phyloP scores from a whole-genome alignment of 1,140 invertebrate genomes.

The Drosophila busckii region DNA sequence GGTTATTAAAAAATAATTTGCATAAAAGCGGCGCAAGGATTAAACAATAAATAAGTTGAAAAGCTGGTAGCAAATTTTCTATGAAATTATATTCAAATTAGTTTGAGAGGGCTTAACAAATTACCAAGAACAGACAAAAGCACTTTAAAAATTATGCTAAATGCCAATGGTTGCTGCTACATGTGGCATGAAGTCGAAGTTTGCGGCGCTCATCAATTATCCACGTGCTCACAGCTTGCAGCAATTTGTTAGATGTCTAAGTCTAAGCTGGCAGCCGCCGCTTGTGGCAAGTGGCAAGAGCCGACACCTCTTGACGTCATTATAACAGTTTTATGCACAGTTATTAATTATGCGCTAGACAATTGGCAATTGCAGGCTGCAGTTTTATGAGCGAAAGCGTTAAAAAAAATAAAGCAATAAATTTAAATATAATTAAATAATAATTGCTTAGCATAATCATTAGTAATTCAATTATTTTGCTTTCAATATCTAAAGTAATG shows the following conservation, averaged over 20 bases:
- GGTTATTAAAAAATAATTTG: slow-evolving; percentile 75
- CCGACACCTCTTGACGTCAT: slow-evolving; percentile 60
- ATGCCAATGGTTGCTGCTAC: slow-evolving; percentile 25
- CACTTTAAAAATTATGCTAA: slow-evolving; percentile 64
- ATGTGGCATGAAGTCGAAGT: slow-evolving; percentile 24
- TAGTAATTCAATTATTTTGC: too few species aligned
- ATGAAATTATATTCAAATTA: slow-evolving; percentile 78
- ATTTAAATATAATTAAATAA: too few species aligned
- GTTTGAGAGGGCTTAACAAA: slow-evolving; percentile 59
- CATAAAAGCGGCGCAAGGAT: slow-evolving; percentile 67
- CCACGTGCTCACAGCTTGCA: slow-evolving; percentile 58
- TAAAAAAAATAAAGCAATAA: too few species aligned
- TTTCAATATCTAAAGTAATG: too few species aligned
- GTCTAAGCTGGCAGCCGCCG: slow-evolving; percentile 1
- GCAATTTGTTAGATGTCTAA: slow-evolving; percentile 66
- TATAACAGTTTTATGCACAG: slow-evolving; percentile 67
- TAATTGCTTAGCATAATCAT: too few species aligned
- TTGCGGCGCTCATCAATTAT: slow-evolving; percentile 61
- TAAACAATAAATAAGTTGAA: slow-evolving; percentile 66
- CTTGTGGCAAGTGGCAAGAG: slow-evolving; percentile 59
- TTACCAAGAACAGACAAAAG: slow-evolving; percentile 42
- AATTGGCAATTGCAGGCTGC: slow-evolving; percentile 15
- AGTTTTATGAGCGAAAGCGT: too few species aligned
- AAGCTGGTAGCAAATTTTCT: slow-evolving; percentile 32
- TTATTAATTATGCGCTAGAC: slow-evolving; percentile 63